These are phyloP conservation scores for Hyperoplus lanceolatus DNA, from an alignment of 2,797 vertebrate species.

Conservation along the genomic window DNA sequence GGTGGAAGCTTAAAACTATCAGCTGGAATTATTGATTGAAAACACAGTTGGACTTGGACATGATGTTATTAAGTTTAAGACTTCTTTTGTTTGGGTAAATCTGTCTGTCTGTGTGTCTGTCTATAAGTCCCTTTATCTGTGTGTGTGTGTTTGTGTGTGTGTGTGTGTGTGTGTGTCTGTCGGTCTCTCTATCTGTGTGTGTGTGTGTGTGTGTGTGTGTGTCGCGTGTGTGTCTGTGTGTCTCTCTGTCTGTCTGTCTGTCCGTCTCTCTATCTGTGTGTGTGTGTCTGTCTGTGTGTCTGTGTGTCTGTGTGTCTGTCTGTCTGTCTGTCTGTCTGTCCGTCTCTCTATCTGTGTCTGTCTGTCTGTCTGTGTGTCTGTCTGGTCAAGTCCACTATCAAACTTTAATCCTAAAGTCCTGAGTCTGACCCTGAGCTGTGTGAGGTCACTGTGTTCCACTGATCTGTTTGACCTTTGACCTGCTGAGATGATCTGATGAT, in stretches of 20 bases:
- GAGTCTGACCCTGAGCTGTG: conserved; percentile 3
- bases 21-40: too few species aligned
- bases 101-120: too few species aligned
- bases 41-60: too few species aligned
- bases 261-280: background rate
- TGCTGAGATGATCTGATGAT: conserved; percentile 18
- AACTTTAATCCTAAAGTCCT: background rate
- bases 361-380: too few species aligned
- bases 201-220: background rate
- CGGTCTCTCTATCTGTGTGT: background rate
- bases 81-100: too few species aligned
- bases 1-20: too few species aligned
- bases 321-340: conserved; percentile 1
- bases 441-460: conserved; percentile 34
- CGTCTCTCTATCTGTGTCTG: background rate
- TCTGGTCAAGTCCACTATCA: conserved; percentile 15
- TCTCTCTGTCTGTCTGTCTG: too few species aligned
- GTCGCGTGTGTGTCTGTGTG: too few species aligned
- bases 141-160: too few species aligned
- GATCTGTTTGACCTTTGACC: conserved; percentile 58
- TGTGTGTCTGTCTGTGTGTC: background rate
- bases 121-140: too few species aligned
- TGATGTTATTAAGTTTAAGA: too few species aligned
- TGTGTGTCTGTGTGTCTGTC: background rate
- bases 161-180: background rate